Evolutionary conservation across 1,140 invertebrate genomes (phyloP), one percentile per base, ranked within the genome.

Genomic region (Leptinotarsa texana): DNA sequence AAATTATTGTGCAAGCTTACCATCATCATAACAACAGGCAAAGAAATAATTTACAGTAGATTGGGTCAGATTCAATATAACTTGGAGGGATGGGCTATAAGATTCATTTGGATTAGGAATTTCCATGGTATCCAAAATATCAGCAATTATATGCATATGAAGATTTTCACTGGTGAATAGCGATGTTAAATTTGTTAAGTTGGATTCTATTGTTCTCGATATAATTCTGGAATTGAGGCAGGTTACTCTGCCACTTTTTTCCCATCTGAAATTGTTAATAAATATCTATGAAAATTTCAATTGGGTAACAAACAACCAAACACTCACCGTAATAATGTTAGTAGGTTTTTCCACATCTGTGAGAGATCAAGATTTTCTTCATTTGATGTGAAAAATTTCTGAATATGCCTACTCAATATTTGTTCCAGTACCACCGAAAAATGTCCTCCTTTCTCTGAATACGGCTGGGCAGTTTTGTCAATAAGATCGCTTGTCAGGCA

Each of bases 1-100:
- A 11, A 17, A 27, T n/a, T 27, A 8, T 42, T 42, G 33, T 42
- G 48, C 17, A 69, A 57, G 17, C 69, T 85, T 86, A 93, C 92
- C 91, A 85, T 88, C 84, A 81, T 92, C 87, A 63, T 87, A 88
- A 69, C 93, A 87, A 76, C 91, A 93, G 57, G 90, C 88, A 84
- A 93, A 95, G 82, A 94, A 94, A 84, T 94, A 94, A 79, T 91
- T 89, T 1, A 93, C 90, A 22, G 90, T 89, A 0, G 92, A 89
- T 77, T 90, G 88, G 0, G 92, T 90, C 4, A 93, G 84, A 83
- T 92, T 93, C 42, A 92, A 76, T 62, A 84, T 84, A 6, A 88
- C 84, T 78, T 88, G 84, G 62, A 89, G 80, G 42, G 86, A 87
- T 8, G 85, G 82, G 27, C 72, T 81, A 68, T 82, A 80, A 47